These are phyloP conservation scores for Aphelenchoides avenae DNA, from an alignment of 1,140 invertebrate genomes.

Conservation along the genomic window DNA sequence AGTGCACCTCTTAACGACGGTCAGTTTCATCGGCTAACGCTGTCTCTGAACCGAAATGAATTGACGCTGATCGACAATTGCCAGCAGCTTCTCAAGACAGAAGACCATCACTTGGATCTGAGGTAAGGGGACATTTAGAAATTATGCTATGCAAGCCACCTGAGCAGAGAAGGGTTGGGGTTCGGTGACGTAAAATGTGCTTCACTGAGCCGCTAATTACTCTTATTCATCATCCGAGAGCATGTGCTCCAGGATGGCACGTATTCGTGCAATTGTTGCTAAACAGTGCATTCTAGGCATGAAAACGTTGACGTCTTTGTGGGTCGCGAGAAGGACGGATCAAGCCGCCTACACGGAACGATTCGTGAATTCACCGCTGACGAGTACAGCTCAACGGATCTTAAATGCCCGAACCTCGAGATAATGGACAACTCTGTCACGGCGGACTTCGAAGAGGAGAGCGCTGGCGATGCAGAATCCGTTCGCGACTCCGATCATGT, in stretches of 20 bases:
- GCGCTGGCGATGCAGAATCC: not conserved
- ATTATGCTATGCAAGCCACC: not conserved
- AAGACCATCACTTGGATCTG: slow-evolving; percentile 22
- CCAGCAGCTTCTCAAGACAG: slow-evolving; percentile 12
- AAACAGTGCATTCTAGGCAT: not conserved
- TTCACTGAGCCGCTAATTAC: not conserved
- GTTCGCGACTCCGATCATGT: not conserved
- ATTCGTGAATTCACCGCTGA: not conserved
- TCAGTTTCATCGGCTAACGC: slow-evolving; percentile 22
- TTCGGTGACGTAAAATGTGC: slow-evolving; percentile 11
- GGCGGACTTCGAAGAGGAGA: not conserved
- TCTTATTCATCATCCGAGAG: not conserved
- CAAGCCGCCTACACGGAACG: not conserved
- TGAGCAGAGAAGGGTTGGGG: not conserved
- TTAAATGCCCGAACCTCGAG: slow-evolving; percentile 7
- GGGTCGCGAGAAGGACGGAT: not conserved
- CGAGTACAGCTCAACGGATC: not conserved
- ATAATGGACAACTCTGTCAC: not conserved
- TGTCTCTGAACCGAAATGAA: slow-evolving; percentile 9
- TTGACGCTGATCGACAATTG: slow-evolving; percentile 18
- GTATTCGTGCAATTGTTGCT: not conserved
- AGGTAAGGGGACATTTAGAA: not conserved
- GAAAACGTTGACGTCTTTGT: not conserved
- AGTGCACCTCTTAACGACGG: slow-evolving; percentile 13
- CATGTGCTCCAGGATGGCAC: slow-evolving; percentile 1